These are phyloP conservation scores for Gambusia yucatana DNA, from an alignment of 2,797 vertebrate genomes.

Conservation along the genomic window DNA sequence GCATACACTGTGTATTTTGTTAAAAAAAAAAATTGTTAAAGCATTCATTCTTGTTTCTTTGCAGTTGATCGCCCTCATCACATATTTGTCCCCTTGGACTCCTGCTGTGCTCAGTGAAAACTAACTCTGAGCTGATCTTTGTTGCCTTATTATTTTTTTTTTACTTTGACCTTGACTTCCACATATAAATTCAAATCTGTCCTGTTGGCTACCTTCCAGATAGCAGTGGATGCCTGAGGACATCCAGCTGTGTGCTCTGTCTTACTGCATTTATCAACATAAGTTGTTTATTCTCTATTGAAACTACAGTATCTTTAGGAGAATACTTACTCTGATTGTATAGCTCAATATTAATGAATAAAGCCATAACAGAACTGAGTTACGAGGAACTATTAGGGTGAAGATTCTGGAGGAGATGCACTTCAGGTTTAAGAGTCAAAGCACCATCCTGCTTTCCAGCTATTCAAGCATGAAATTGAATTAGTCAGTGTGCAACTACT, in stretches of 20 bases:
- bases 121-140: background rate
- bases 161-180: slow-evolving; percentile 52
- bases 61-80: background rate
- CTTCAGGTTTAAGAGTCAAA: slow-evolving; percentile 45
- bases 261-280: slow-evolving; percentile 38
- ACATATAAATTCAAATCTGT: slow-evolving; percentile 22
- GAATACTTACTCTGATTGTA: background rate
- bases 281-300: slow-evolving; percentile 9
- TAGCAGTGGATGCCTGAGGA: slow-evolving; percentile 34
- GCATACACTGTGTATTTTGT: no score
- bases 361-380: slow-evolving; percentile 3
- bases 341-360: background rate
- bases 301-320: slow-evolving; percentile 22
- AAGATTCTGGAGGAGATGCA: slow-evolving; percentile 33
- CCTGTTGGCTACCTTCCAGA: slow-evolving; percentile 52
- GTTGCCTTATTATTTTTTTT: background rate
- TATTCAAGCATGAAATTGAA: slow-evolving; percentile 68
- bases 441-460: slow-evolving; percentile 39
- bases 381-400: slow-evolving; percentile 19
- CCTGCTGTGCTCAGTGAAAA: background rate
- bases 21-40: no score
- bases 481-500: slow-evolving; percentile 68
- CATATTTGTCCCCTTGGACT: background rate
- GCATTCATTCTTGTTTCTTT: no score
- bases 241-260: slow-evolving; percentile 45